Evolutionary conservation across 2,888 invertebrate genomes (phyloP), one percentile per base, ranked within the genome.

Genomic region (Pardosa pseudoannulata): DNA sequence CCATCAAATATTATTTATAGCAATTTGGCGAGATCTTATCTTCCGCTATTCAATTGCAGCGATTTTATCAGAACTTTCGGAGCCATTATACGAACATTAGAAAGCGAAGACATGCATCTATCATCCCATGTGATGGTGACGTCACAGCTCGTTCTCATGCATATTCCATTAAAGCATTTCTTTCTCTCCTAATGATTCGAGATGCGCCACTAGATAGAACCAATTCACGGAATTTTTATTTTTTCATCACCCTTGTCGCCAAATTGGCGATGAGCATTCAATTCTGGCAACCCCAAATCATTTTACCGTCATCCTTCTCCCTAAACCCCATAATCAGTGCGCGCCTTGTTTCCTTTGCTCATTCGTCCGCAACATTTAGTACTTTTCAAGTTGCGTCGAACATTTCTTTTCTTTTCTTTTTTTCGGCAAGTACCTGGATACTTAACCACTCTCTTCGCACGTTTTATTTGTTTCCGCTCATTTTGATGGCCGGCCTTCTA

Each of bases 311-410:
- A 56, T 56, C 56, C 16, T 23, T 56, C 56, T 56, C 23, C 56
- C 23, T 2, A 56, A 67, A 72, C 83, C 83, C 83, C 78, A 50
- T 85, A 85, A 85, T 85, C 83, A 78, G 67, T 27, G 73, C 23
- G 73, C 67, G 67, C 76, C 83, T 67, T 85, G 76, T 78, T 78
- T 73, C 72, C 56, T 72, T 62, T 73, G 78, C 56, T 85, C 78
- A 68, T 78, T 73, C 83, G 78, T 72, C 83, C 83, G 67, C 72
- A 68, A 76, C 75, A 76, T 46, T 65, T 50, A 32, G 46, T 75
- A 71, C 31, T 41, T 64, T 62, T 23, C 65, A 23, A n/a, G 19
- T 23, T 56, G 56, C 23, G 46, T 46, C n/a, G 46, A 46, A 46
- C 11, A 16, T 56, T 23, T 56, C 23, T 56, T 56, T 56, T 13